Evolutionary conservation across 2,888 invertebrate species (phyloP).

Genomic region (Sinopyrophorus schimmeli): DNA sequence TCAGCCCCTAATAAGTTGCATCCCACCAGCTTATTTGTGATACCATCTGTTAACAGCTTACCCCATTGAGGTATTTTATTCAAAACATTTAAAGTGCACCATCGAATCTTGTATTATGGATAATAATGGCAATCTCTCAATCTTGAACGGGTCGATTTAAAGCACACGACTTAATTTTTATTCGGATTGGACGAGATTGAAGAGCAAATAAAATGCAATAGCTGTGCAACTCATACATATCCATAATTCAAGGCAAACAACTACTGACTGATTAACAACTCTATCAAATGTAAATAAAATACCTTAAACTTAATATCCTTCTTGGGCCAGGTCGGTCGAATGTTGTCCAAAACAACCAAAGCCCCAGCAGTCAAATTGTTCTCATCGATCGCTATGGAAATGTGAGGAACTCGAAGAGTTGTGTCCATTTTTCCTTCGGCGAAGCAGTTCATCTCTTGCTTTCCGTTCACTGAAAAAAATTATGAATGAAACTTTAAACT

Average conservation of each 20-base stretch:
- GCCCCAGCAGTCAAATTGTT: conserved; percentile 70
- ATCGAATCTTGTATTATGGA: too few species aligned
- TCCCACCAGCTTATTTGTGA: conserved; percentile 89
- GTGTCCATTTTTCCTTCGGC: conserved; percentile 2
- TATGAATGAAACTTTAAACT: too few species aligned
- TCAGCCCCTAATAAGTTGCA: conserved; percentile 58
- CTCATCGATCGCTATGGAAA: conserved; percentile 58
- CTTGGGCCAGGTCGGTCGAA: conserved; percentile 72
- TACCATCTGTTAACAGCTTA: conserved; percentile 91
- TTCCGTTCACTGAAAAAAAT: too few species aligned
- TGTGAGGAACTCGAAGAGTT: conserved; percentile 6
- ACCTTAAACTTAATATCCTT: conserved; percentile 74
- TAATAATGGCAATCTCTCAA: too few species aligned
- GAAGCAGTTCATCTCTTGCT: too few species aligned
- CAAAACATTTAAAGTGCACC: not conserved
- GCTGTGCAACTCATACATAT: too few species aligned
- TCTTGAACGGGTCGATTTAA: too few species aligned
- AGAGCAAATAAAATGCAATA: too few species aligned
- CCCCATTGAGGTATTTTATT: conserved; percentile 23
- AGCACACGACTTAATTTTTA: too few species aligned
- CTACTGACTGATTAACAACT: too few species aligned
- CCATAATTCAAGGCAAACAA: conserved; percentile 8
- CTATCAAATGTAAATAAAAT: too few species aligned
- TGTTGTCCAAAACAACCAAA: conserved; percentile 64
- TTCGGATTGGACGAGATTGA: too few species aligned